These are phyloP conservation scores for Gallinago nigripennis DNA, from an alignment of 2,797 vertebrate genomes.

Conservation along the genomic window DNA sequence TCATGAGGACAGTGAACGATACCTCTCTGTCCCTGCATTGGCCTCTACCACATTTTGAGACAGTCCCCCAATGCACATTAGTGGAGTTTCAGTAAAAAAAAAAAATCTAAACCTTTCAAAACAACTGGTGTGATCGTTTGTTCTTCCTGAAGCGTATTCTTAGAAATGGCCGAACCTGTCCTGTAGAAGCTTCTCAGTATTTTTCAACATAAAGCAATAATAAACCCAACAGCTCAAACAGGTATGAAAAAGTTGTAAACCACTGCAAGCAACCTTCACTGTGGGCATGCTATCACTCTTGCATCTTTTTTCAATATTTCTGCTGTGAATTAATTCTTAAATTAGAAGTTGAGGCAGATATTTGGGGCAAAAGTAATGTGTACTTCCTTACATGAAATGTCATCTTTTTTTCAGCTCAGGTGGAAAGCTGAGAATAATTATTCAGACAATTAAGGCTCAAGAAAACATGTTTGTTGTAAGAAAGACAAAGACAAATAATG, in stretches of 20 bases:
- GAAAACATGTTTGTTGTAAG: neutral
- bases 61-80: conserved; percentile 27
- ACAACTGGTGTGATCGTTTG: conserved; percentile 9
- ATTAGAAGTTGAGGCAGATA: neutral
- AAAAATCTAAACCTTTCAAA: neutral
- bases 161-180: neutral
- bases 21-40: conserved; percentile 56
- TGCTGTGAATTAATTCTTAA: neutral
- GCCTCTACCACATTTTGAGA: conserved; percentile 54
- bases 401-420: neutral
- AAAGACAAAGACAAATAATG: neutral
- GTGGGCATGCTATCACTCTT: neutral
- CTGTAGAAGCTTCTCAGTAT: neutral
- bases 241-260: neutral
- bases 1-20: conserved; percentile 69
- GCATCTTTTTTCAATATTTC: neutral
- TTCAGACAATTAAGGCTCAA: neutral
- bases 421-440: neutral
- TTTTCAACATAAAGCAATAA: neutral
- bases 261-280: neutral
- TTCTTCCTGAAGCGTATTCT: neutral
- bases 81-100: conserved; percentile 29
- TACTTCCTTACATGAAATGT: neutral
- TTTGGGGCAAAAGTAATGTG: neutral
- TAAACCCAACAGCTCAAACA: neutral